Base-by-base conservation (phyloP, 2,888 invertebrate species). In the Drosophila phalerata region DNA sequence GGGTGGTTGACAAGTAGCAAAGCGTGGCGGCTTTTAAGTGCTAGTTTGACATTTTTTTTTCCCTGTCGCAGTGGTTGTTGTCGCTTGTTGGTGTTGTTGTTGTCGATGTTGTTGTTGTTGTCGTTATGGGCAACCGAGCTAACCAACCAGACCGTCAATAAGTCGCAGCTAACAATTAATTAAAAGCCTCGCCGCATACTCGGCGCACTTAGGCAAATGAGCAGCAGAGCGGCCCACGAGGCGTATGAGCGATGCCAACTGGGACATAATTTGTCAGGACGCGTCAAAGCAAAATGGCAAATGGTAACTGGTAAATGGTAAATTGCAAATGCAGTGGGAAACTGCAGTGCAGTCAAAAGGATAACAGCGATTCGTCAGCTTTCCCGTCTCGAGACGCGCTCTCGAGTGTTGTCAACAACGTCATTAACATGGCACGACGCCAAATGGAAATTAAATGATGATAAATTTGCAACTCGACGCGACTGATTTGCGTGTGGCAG, bases 361-460 rank as follows among this genome's bases (percentile, higher is more conserved):
- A 86, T 81, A 79, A 73, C 84, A 65, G 57, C 72, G 84, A 85
- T 81, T 69, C 75, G 68, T 69, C 72, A 71, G 34, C 32, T 53
- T 51, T 48, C 48, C 43, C 60, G 47, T 55, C 75, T 76, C 76
- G 68, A 76, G 76, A 77, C 77, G 76, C 70, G 53, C 75, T 74
- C 77, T 73, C 72, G 77, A 81, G 85, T 81, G 77, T 73, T 81
- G 88, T 88, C 89, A 88, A 89, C 90, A 83, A 77, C 89, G 83
- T 88, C 89, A 88, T 89, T 89, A 89, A 86, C 82, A 74, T 80
- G 74, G 79, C 85, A 86, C 82, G 85, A 82, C 75, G 79, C 73
- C 83, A 84, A 85, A 88, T 86, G 88, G 85, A 86, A 83, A 87
- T 87, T 85, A 86, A 88, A 86, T 87, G 87, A 85, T 86, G 82